A percentile compares a stretch with the other conserved stretches of the same genome.
Evolutionary conservation across 2,797 vertebrate genomes (phyloP).

Genomic region (Pampus argenteus): DNA sequence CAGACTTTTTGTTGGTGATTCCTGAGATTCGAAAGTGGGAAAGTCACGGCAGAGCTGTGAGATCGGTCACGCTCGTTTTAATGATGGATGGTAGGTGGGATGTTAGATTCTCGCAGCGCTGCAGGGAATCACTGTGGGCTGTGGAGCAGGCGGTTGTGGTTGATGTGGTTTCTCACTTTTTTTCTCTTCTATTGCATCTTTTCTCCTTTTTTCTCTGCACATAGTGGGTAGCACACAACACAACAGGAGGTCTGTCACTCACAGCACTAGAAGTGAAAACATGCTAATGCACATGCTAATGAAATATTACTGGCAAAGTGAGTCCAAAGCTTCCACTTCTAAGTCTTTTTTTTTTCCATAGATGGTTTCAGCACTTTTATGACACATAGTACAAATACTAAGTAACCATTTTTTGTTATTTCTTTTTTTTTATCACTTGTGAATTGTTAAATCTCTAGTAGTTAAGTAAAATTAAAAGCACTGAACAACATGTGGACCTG

Average conservation of each 20-base stretch:
- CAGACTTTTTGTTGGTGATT: constrained; percentile 47
- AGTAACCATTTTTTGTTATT: constrained; percentile 13
- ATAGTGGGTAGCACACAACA: constrained; percentile 61
- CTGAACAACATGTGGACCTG: constrained; percentile 38
- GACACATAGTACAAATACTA: constrained; percentile 21
- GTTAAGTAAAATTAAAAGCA: constrained; percentile 32
- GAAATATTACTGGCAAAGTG: constrained; percentile 32
- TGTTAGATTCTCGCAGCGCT: constrained; percentile 54
- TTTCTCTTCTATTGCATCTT: constrained; percentile 46
- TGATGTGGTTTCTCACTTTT: constrained; percentile 58
- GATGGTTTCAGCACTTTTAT: constrained; percentile 34
- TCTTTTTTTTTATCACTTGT: constrained; percentile 20
- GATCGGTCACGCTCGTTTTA: constrained; percentile 45
- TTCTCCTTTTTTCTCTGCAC: constrained; percentile 41
- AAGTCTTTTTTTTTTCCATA: background rate
- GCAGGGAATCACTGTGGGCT: constrained; percentile 62
- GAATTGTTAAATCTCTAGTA: constrained; percentile 26
- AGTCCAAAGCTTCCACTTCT: constrained; percentile 8
- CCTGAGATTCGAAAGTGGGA: constrained; percentile 45
- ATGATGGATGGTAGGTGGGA: constrained; percentile 69
- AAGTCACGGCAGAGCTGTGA: constrained; percentile 48
- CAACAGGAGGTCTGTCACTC: constrained; percentile 67
- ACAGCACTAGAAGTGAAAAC: constrained; percentile 45
- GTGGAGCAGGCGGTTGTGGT: constrained; percentile 59
- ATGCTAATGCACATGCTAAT: constrained; percentile 34